phyloP scores from a whole-genome alignment of 1,140 invertebrate genomes.

The Drosophila azteca region DNA sequence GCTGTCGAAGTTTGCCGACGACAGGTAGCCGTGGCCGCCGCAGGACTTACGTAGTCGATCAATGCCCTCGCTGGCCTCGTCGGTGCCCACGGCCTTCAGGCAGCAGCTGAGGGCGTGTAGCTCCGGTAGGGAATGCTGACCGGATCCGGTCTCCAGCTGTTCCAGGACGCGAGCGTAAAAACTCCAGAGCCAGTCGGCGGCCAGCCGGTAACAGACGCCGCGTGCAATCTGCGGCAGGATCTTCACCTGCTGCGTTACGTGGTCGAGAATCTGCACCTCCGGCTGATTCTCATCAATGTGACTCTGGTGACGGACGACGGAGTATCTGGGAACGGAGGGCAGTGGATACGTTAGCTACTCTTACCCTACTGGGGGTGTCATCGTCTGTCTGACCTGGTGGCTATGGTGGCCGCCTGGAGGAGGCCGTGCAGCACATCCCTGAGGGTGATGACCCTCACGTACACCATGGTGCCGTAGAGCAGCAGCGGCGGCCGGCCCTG shows the following conservation, averaged over 20 bases:
- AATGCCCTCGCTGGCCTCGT: constrained; percentile 88
- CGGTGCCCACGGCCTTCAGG: constrained; percentile 93
- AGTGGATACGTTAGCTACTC: background rate
- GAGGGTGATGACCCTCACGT: constrained; percentile 92
- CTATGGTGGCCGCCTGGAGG: constrained; percentile 92
- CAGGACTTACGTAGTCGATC: constrained; percentile 92
- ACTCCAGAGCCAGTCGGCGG: constrained; percentile 90
- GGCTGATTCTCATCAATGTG: constrained; percentile 89
- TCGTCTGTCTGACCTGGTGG: constrained; percentile 84
- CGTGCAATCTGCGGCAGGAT: constrained; percentile 92
- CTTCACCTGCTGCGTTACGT: constrained; percentile 96
- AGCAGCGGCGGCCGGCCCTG: constrained; percentile 92
- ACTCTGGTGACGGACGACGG: constrained; percentile 93
- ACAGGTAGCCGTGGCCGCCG: constrained; percentile 97
- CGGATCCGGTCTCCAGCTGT: constrained; percentile 86
- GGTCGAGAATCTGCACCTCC: constrained; percentile 96
- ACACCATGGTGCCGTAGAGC: constrained; percentile 97
- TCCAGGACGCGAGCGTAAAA: constrained; percentile 91
- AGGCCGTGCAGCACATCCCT: constrained; percentile 89
- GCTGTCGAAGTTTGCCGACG: constrained; percentile 91
- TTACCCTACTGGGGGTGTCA: no score
- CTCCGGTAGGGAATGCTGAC: constrained; percentile 87
- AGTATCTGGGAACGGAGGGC: constrained; percentile 87
- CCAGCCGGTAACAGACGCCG: constrained; percentile 90
- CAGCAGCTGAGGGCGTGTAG: constrained; percentile 96